These are phyloP conservation scores for Lynx canadensis DNA, from an alignment of 2,113 vertebrate species.

Conservation along the genomic window DNA sequence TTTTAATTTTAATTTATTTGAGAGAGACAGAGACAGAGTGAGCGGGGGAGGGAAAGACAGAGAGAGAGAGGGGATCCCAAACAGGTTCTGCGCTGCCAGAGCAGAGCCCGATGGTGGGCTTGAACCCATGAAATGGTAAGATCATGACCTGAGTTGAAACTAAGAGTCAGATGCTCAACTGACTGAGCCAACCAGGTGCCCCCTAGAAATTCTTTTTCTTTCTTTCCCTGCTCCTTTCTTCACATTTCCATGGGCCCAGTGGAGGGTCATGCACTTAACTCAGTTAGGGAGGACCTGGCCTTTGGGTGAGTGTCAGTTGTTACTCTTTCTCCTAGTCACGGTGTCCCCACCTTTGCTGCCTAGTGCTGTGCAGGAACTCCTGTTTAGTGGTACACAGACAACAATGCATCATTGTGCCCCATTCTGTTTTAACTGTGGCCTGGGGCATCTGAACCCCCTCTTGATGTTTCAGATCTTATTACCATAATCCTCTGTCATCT, in stretches of 20 bases:
- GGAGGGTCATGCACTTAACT: neutral
- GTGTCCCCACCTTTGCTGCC: neutral
- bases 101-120: too few relatives aligned
- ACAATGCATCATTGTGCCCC: too few relatives aligned
- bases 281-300: neutral
- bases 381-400: neutral
- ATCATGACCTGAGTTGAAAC: too few relatives aligned
- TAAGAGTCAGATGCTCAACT: too few relatives aligned
- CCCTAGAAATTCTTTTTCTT: neutral
- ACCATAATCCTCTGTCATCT: neutral
- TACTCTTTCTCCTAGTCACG: neutral
- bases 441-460: neutral
- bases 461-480: neutral
- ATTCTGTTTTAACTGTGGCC: neutral
- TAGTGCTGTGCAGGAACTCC: neutral
- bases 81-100: too few relatives aligned
- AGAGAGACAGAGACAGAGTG: too few relatives aligned
- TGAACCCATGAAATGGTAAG: too few relatives aligned
- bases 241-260: neutral
- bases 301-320: neutral
- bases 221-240: neutral
- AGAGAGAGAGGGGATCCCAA: too few relatives aligned
- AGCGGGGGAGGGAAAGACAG: too few relatives aligned
- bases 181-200: too few relatives aligned
- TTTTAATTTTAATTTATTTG: neutral